phyloP scores from a whole-genome alignment of 2,888 invertebrate species.

The Gymnocheta viridis region DNA sequence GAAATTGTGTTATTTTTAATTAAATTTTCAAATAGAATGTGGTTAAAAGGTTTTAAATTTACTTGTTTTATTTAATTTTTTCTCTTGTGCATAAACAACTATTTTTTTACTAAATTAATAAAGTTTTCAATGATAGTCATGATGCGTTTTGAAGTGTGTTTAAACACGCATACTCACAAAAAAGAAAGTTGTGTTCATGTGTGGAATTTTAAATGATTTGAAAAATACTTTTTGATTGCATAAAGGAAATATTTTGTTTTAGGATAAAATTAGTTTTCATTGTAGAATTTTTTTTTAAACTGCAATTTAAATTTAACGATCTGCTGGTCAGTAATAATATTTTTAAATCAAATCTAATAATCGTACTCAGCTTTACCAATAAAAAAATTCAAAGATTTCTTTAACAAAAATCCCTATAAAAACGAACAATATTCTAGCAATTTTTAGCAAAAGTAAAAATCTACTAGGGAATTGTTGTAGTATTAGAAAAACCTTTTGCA shows the following conservation, averaged over 20 bases:
- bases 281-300: neutral
- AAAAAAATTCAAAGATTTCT: neutral
- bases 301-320: conserved; percentile 25
- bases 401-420: neutral
- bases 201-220: conserved; percentile 34
- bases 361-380: conserved; percentile 2
- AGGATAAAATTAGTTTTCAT: neutral
- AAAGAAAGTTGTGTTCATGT: neutral
- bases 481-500: neutral
- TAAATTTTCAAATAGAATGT: conserved; percentile 62
- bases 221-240: conserved; percentile 17
- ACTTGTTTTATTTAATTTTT: conserved; percentile 29
- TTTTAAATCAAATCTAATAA: conserved; percentile 30
- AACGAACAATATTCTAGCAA: neutral
- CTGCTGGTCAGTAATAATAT: too few relatives aligned
- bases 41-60: conserved; percentile 64
- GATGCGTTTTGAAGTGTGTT: conserved; percentile 2
- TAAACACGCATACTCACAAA: neutral
- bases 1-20: conserved; percentile 67
- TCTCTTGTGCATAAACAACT: conserved; percentile 10
- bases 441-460: conserved; percentile 20
- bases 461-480: conserved; percentile 23
- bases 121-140: conserved; percentile 39
- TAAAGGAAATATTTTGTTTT: neutral
- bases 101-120: conserved; percentile 54